A percentile compares a stretch with the other conserved stretches of the same genome.
phyloP scores from a whole-genome alignment of 2,113 vertebrate species.

The Forbesichthys papilliferus region DNA sequence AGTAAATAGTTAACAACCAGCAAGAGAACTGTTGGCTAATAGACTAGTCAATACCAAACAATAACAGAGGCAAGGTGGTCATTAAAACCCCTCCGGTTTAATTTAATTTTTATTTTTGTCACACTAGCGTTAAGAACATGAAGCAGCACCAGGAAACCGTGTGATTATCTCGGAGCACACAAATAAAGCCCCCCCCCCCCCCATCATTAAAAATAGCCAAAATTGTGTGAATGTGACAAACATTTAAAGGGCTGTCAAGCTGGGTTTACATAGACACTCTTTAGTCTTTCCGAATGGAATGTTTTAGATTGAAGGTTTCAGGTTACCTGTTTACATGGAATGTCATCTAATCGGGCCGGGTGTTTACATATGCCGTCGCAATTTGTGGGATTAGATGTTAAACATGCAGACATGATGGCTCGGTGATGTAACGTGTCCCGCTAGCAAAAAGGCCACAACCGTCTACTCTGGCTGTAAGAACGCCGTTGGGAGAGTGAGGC shows the following conservation, averaged over 20 bases:
- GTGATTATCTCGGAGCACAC: slow-evolving; percentile 40
- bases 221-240: not conserved
- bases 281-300: no score
- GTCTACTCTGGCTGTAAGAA: no score
- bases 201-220: slow-evolving; percentile 12
- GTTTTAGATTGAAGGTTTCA: no score
- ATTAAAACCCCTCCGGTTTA: slow-evolving; percentile 46
- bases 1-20: slow-evolving; percentile 34
- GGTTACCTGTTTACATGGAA: no score
- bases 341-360: no score
- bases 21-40: slow-evolving; percentile 45
- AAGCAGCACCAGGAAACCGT: slow-evolving; percentile 42
- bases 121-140: slow-evolving; percentile 36
- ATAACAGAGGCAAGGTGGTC: slow-evolving; percentile 55
- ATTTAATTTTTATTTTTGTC: slow-evolving; percentile 24
- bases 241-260: slow-evolving; percentile 1
- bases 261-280: no score
- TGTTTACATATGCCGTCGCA: no score
- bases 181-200: slow-evolving; percentile 12
- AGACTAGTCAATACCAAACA: slow-evolving; percentile 42
- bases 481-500: no score
- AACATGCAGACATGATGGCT: no score
- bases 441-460: no score
- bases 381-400: no score
- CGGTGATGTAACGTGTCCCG: no score